Base-by-base conservation (phyloP, 2,113 vertebrate genomes). In the Hyla sarda region DNA sequence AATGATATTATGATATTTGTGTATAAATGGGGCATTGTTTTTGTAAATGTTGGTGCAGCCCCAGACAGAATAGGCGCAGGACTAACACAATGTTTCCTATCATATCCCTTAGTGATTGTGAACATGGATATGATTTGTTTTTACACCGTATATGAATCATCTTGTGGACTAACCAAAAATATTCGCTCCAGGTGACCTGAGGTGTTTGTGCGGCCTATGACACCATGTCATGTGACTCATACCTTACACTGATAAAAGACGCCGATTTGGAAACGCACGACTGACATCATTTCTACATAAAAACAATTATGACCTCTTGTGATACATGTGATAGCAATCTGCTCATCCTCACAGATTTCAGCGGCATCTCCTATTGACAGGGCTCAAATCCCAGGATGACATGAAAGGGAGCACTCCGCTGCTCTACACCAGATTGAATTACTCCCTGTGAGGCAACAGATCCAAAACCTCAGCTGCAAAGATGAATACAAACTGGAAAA, bases 361-460 rank as follows among this genome's bases (percentile, higher is more conserved):
- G 50, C 28, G 25, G 48, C 82, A 34, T 34, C 69, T 60, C 65
- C 60, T 74, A 74, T 74, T 84, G 82, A 58, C 82, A 84, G 28
- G 13, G 12, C 69, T 45, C 56, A 5, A 84, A 37, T 74, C 71
- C 71, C 71, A 32, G 37, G 17, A 21, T 45, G 65, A 74, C 82
- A 60, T 84, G 69, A 84, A 84, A 84, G 82, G 69, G 52, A 84
- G 37, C 6, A 19, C 69, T 56, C 71, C 60, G 52, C 25, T 41
- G 71, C 82, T 74, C 60, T 60, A 75, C 32, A 84, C 71, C 82
- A 75, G 45, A 84, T 84, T 74, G 71, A 60, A 60, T 84, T 84
- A 74, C 82, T 84, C 69, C 82, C 71, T 84, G 1, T 45, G 52
- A 72, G 82, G 32, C 48, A 58, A 60, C 71, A 84, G 19, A 75